phyloP scores from a whole-genome alignment of 2,797 vertebrate species.

The Uromys caudimaculatus region DNA sequence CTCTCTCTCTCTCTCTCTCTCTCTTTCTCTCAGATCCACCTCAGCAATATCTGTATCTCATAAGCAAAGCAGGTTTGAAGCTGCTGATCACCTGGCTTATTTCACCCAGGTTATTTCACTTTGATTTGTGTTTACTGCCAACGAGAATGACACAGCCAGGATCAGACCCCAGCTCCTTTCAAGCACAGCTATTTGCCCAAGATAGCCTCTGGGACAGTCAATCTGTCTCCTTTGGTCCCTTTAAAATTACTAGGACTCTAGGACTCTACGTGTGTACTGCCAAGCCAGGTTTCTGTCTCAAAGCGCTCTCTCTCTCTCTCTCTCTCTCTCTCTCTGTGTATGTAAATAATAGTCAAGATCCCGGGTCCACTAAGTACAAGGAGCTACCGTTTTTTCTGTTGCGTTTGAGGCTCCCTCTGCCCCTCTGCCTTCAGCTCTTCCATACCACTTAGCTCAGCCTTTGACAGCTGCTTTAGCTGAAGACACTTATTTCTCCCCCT shows the following conservation, averaged over 20 bases:
- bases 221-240: neutral
- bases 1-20: no score
- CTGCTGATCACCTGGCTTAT: neutral
- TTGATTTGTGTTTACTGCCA: neutral
- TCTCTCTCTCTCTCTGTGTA: neutral
- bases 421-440: neutral
- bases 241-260: no score
- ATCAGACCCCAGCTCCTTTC: neutral
- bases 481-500: neutral
- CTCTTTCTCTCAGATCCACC: neutral
- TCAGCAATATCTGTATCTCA: neutral
- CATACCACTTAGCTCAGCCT: neutral
- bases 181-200: neutral
- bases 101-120: neutral
- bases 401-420: neutral
- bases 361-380: neutral
- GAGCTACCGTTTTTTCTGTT: neutral
- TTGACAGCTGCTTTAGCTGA: neutral
- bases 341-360: neutral
- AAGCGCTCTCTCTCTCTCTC: neutral
- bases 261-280: neutral
- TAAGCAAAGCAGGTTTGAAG: neutral
- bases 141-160: neutral
- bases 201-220: neutral
- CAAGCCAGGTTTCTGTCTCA: neutral